Evolutionary conservation across 2,113 vertebrate species (phyloP).

Genomic region (Catharus fuscescens): DNA sequence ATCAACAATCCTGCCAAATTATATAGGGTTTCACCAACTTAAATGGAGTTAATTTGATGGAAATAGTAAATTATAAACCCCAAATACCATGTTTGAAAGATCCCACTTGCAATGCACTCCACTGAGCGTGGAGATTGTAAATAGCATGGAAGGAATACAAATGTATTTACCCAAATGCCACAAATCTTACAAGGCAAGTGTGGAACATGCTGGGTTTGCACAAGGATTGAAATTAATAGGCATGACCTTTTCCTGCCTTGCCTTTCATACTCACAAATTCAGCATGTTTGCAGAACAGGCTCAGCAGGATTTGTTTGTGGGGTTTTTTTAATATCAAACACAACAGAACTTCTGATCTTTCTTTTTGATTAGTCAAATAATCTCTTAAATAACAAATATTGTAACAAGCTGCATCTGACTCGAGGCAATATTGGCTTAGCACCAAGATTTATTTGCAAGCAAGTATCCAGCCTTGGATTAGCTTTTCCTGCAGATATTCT

Average conservation of each 20-base stretch:
- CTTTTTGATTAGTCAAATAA: background rate
- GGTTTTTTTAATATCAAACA: constrained; percentile 24
- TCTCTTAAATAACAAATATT: constrained; percentile 62
- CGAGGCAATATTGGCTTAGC: background rate
- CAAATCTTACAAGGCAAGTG: background rate
- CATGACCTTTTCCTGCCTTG: constrained; percentile 67
- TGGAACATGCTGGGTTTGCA: constrained; percentile 51
- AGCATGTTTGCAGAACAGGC: constrained; percentile 35
- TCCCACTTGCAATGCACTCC: background rate
- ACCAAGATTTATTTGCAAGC: background rate
- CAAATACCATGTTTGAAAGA: background rate
- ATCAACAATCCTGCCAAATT: background rate
- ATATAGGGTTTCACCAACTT: background rate
- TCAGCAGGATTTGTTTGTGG: constrained; percentile 11
- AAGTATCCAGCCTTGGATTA: background rate
- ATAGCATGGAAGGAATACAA: constrained; percentile 47
- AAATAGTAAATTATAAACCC: background rate
- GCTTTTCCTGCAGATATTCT: background rate
- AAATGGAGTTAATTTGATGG: background rate
- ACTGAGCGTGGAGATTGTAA: background rate
- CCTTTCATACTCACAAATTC: constrained; percentile 57
- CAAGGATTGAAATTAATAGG: constrained; percentile 71
- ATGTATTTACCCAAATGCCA: constrained; percentile 56
- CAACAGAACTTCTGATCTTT: background rate
- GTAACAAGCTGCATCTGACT: background rate